Conservation (phyloP, 2,888 invertebrate species). For the Lasioglossum leucozonium region DNA sequence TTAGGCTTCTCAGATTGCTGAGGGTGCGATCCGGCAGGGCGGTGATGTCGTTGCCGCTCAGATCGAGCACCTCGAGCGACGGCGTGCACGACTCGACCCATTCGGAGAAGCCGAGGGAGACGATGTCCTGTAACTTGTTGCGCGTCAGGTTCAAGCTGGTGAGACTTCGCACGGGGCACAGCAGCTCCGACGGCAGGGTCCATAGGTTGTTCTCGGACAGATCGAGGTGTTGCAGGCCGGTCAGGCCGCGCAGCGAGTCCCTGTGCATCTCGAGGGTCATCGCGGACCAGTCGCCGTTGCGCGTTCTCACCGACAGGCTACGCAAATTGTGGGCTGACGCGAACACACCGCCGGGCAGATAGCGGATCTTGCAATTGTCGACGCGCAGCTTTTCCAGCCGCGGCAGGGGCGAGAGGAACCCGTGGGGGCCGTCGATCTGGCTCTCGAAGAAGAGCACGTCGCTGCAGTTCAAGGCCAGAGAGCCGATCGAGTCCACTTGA, state of each 20-base stretch:
- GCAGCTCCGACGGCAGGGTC: slow-evolving; percentile 89
- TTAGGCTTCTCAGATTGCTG: slow-evolving; percentile 89
- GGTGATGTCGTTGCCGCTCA: slow-evolving; percentile 91
- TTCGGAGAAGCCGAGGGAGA: slow-evolving; percentile 91
- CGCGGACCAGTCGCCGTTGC: slow-evolving; percentile 92
- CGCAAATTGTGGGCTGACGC: slow-evolving; percentile 89
- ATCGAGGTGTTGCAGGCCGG: slow-evolving; percentile 89
- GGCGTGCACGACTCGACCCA: slow-evolving; percentile 90
- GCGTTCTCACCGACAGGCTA: slow-evolving; percentile 89
- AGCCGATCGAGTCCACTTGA: slow-evolving; percentile 89
- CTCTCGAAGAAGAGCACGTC: slow-evolving; percentile 91
- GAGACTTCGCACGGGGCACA: slow-evolving; percentile 90
- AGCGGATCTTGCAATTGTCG: slow-evolving; percentile 92
- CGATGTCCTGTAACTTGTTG: slow-evolving; percentile 92
- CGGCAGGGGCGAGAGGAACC: slow-evolving; percentile 88
- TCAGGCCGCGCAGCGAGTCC: slow-evolving; percentile 89
- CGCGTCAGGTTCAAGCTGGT: slow-evolving; percentile 90
- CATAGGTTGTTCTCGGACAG: slow-evolving; percentile 92
- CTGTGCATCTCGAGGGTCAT: slow-evolving; percentile 91
- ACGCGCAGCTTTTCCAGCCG: slow-evolving; percentile 89
- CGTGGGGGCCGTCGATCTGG: slow-evolving; percentile 84
- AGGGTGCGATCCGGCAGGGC: slow-evolving; percentile 90
- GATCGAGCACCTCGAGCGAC: slow-evolving; percentile 89
- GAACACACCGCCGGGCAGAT: slow-evolving; percentile 90
- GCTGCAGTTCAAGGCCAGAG: slow-evolving; percentile 90